Conservation (phyloP, 2,113 vertebrate genomes). For the Thryonomys swinderianus region DNA sequence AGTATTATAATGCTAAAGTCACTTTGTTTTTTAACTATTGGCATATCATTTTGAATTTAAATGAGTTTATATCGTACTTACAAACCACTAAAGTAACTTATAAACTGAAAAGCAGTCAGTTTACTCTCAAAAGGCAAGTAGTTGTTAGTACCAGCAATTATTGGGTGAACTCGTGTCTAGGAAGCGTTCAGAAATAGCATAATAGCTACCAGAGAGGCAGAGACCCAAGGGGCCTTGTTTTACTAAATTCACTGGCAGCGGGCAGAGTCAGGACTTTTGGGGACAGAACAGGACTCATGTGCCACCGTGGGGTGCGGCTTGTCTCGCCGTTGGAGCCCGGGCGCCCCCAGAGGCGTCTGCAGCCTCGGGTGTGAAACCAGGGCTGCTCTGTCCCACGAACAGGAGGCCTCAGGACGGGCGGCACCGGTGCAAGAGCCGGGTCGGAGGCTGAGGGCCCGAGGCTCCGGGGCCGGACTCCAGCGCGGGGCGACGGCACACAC, state of each 20-base stretch:
- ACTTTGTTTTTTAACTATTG: background rate
- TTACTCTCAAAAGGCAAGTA: background rate
- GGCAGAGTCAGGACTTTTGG: background rate
- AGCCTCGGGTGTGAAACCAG: background rate
- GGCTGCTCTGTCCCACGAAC: background rate
- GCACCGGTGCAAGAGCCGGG: no score
- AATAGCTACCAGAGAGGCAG: background rate
- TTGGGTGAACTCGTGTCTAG: background rate
- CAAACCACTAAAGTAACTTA: conserved; percentile 24
- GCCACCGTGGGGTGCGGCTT: no score
- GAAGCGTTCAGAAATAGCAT: background rate
- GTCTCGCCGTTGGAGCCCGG: background rate
- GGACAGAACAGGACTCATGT: no score
- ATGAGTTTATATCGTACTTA: background rate
- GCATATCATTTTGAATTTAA: conserved; percentile 4
- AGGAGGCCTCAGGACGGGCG: background rate
- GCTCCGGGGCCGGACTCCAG: no score
- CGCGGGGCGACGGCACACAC: no score
- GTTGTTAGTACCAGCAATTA: background rate
- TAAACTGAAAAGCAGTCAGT: background rate
- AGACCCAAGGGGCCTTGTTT: background rate
- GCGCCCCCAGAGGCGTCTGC: no score
- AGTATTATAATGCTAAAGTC: background rate
- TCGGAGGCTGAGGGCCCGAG: no score
- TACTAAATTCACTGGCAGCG: background rate